phyloP scores from a whole-genome alignment of 2,888 invertebrate genomes.

The Apotomis turbidana region DNA sequence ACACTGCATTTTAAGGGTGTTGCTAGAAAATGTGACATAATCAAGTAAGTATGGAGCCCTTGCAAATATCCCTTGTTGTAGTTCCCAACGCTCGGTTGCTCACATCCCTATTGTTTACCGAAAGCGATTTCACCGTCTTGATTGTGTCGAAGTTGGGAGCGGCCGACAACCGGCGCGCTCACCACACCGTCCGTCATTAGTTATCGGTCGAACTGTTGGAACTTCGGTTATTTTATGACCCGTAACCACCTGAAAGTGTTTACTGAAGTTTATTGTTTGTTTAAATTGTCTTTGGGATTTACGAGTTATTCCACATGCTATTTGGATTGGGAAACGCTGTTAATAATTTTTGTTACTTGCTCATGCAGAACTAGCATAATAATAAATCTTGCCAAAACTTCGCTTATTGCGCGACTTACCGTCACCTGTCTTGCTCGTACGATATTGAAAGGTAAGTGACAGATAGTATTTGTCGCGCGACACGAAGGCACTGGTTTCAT shows the following conservation, averaged over 20 bases:
- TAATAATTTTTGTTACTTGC: not conserved
- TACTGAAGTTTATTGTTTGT: constrained; percentile 29
- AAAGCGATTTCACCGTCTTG: constrained; percentile 26
- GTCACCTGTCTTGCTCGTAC: too few relatives aligned
- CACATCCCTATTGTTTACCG: constrained; percentile 29
- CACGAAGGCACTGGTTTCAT: too few relatives aligned
- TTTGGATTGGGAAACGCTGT: not conserved
- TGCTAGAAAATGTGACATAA: too few relatives aligned
- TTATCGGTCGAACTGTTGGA: constrained; percentile 27
- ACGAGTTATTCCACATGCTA: not conserved
- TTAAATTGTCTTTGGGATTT: constrained; percentile 3
- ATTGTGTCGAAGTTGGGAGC: constrained; percentile 33
- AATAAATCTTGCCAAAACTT: too few relatives aligned
- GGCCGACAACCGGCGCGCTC: constrained; percentile 23
- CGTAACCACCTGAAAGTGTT: constrained; percentile 34
- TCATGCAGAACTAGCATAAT: too few relatives aligned
- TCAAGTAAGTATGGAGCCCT: too few relatives aligned
- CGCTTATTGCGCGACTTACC: too few relatives aligned
- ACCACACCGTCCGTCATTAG: constrained; percentile 30
- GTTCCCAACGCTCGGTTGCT: not conserved
- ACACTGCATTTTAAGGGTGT: too few relatives aligned
- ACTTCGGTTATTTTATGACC: constrained; percentile 30
- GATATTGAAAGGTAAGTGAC: too few relatives aligned
- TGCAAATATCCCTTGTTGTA: too few relatives aligned
- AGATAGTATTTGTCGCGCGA: too few relatives aligned